Evolutionary conservation across 2,888 invertebrate genomes (phyloP), one percentile per base, ranked within the genome.

Genomic region (Pegoplata infirma): DNA sequence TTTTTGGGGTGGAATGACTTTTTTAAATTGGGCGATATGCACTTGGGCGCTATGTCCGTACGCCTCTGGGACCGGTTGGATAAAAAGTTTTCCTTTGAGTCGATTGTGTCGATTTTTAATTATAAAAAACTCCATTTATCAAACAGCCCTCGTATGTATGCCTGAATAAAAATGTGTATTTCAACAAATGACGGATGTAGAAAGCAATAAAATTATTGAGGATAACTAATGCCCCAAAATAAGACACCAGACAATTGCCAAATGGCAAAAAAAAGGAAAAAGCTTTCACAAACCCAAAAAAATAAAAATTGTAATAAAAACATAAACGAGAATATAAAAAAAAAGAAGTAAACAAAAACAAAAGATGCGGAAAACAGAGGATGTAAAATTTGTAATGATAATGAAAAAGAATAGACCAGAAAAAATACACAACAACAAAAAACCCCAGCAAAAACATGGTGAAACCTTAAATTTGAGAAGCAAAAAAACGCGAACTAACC

Each of bases 161-260:
- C n/a, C n/a, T 56, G 40, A 16, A 17, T 14, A 6, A 4, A 5
- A 4, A 19, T 32, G 32, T 32, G 32, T 7, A 8, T 32, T n/a
- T 2, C 25, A 40, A 23, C 5, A 36, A 46, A 72, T 49, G 63
- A 72, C 21, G 63, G 36, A 63, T 56, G 36, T 49, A 25, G 14
- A 49, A 64, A 72, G 49, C 47, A 56, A 72, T 72, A 72, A 55
- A 72, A 56, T 64, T 36, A 64, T 63, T 55, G 5, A 56, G 47
- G 16, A 25, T 47, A 36, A 32, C 25, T 56, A 49, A 71, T 71
- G 61, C 5, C 21, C 14, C 23, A 12, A 28, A 61, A 69, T 28
- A 32, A 61, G 17, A 61, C 16, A 49, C 47, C 32, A 58, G 23
- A 5, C 44, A 58, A 58, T n/a, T 21, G 21, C 49, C 49, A 23